phyloP scores from a whole-genome alignment of 1,140 invertebrate species.

The Lordiphosa clarofinis region DNA sequence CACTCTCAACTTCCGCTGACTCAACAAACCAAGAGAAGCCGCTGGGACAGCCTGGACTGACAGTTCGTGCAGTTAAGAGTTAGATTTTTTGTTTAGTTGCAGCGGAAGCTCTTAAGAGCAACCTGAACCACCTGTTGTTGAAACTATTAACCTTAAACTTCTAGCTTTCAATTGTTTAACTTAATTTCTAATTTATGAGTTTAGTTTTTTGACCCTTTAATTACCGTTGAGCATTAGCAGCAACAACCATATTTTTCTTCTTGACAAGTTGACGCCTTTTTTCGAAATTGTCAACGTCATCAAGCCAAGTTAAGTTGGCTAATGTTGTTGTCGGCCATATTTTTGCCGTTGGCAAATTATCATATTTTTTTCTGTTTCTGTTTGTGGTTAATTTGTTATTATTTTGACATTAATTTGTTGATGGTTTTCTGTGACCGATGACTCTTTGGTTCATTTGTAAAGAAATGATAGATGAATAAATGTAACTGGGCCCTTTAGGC shows the following conservation, averaged over 20 bases:
- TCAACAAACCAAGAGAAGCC: neutral
- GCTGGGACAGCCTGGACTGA: too few species aligned
- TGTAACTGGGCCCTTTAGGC: neutral
- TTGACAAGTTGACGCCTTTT: conserved; percentile 47
- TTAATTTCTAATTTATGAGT: conserved; percentile 11
- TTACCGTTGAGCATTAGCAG: conserved; percentile 48
- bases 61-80: too few species aligned
- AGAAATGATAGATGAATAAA: conserved; percentile 6
- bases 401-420: conserved; percentile 63
- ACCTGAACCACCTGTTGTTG: conserved; percentile 5
- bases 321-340: conserved; percentile 23
- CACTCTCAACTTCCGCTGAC: conserved; percentile 59
- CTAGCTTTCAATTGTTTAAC: too few species aligned
- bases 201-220: conserved; percentile 54
- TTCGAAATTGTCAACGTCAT: conserved; percentile 58
- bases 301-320: conserved; percentile 13
- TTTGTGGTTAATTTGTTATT: conserved; percentile 61
- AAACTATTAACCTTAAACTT: too few species aligned
- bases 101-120: conserved; percentile 30
- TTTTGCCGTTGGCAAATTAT: conserved; percentile 63
- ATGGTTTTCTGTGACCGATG: conserved; percentile 41
- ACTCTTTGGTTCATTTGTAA: conserved; percentile 41
- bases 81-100: conserved; percentile 3
- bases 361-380: conserved; percentile 35
- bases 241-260: conserved; percentile 28